phyloP scores from a whole-genome alignment of 1,140 invertebrate genomes.

The Apolygus lucorum region DNA sequence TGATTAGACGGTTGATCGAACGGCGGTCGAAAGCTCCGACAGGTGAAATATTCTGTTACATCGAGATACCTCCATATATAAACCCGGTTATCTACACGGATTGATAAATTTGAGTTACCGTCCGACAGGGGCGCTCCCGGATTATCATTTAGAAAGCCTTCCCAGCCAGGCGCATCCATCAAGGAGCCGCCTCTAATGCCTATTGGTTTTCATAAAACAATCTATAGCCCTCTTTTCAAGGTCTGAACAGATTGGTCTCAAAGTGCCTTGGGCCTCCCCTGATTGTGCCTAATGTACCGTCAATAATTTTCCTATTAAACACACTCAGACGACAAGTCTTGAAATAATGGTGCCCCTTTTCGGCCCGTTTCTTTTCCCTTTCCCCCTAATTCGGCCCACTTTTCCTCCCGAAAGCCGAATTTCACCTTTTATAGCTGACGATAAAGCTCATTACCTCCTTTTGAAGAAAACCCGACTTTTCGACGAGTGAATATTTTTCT shows the following conservation, averaged over 20 bases:
- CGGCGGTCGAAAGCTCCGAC: no score
- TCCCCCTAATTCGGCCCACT: not conserved
- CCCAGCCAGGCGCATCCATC: not conserved
- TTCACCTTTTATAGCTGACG: not conserved
- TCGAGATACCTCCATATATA: no score
- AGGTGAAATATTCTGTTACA: no score
- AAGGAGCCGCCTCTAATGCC: not conserved
- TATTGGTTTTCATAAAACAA: constrained; percentile 1
- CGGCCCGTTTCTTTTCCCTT: not conserved
- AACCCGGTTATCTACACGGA: no score
- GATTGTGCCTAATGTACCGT: constrained; percentile 9
- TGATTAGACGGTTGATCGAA: no score
- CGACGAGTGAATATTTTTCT: not conserved
- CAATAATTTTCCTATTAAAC: constrained; percentile 12
- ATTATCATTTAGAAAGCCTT: not conserved
- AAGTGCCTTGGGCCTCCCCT: not conserved
- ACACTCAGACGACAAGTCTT: not conserved
- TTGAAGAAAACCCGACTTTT: not conserved
- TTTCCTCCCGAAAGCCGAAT: not conserved
- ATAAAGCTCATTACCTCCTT: not conserved
- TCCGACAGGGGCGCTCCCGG: no score
- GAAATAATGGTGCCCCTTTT: not conserved
- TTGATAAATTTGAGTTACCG: no score
- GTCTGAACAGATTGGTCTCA: not conserved
- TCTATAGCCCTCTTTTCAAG: not conserved